Percentiles rank a stretch among this genome's conserved stretches.
These are phyloP conservation scores for Bellardia bayeri DNA, from an alignment of 2,888 invertebrate species.

Conservation along the genomic window DNA sequence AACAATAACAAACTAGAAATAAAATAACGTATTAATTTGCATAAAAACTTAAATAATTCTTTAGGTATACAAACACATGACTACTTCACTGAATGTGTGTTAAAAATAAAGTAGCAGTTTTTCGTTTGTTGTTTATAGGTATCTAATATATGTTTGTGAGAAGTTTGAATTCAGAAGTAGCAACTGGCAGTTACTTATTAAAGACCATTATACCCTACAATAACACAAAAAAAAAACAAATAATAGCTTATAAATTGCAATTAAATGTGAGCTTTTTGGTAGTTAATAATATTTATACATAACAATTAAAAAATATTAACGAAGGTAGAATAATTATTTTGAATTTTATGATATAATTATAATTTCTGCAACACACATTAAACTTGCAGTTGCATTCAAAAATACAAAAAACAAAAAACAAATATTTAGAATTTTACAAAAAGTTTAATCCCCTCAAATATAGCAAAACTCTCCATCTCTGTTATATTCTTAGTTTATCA, in stretches of 20 bases:
- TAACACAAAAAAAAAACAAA: background rate
- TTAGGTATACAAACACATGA: background rate
- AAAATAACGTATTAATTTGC: constrained; percentile 36
- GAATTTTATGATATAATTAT: background rate
- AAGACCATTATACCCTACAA: background rate
- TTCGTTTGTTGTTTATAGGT: background rate
- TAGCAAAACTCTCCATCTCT: background rate
- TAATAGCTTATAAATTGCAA: constrained; percentile 1
- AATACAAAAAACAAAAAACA: background rate
- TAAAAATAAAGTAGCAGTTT: constrained; percentile 20
- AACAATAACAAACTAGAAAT: background rate
- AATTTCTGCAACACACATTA: background rate
- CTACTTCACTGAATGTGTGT: background rate
- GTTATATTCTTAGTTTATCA: too few species aligned
- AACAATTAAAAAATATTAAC: background rate
- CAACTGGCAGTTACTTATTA: background rate
- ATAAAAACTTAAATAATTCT: constrained; percentile 45
- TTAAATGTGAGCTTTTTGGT: background rate
- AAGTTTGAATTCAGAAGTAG: background rate
- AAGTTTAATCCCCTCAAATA: background rate
- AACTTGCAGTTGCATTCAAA: background rate
- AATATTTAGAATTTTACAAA: background rate
- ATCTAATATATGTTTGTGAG: constrained; percentile 1
- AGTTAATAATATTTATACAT: background rate
- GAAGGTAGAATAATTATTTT: background rate